Evolutionary conservation across 2,797 vertebrate species (phyloP).

Genomic region (Centroberyx gerrardi): DNA sequence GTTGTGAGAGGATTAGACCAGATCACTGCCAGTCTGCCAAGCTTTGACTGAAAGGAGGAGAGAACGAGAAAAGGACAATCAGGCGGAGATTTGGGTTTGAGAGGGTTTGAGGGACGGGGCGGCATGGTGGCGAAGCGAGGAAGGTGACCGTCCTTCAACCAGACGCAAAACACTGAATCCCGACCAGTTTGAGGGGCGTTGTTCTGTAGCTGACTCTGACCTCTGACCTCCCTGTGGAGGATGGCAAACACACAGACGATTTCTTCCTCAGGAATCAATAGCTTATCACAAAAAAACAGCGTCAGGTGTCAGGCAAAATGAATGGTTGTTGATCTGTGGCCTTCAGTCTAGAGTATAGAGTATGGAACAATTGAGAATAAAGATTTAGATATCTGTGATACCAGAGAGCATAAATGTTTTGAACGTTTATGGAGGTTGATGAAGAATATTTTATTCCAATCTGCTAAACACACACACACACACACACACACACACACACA

Average conservation of each 20-base stretch:
- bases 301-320: not conserved
- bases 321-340: not conserved
- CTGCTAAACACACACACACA: too few species aligned
- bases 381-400: too few species aligned
- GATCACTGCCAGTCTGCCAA: conserved; percentile 32
- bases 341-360: not conserved
- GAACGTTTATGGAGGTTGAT: too few species aligned
- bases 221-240: not conserved
- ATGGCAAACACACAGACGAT: not conserved
- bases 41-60: conserved; percentile 12
- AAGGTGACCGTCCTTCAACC: conserved; percentile 27
- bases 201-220: not conserved
- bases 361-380: too few species aligned
- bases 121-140: not conserved
- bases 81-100: not conserved
- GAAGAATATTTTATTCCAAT: too few species aligned
- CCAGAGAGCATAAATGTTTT: too few species aligned
- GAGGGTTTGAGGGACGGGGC: not conserved
- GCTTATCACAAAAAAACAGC: not conserved
- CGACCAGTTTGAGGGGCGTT: too few species aligned
- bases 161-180: not conserved
- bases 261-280: not conserved
- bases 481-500: not conserved
- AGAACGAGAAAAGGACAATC: not conserved
- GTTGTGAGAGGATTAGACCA: conserved; percentile 31